Evolutionary conservation across 2,888 invertebrate genomes (phyloP).

Genomic region (Drosophila aldrichi): DNA sequence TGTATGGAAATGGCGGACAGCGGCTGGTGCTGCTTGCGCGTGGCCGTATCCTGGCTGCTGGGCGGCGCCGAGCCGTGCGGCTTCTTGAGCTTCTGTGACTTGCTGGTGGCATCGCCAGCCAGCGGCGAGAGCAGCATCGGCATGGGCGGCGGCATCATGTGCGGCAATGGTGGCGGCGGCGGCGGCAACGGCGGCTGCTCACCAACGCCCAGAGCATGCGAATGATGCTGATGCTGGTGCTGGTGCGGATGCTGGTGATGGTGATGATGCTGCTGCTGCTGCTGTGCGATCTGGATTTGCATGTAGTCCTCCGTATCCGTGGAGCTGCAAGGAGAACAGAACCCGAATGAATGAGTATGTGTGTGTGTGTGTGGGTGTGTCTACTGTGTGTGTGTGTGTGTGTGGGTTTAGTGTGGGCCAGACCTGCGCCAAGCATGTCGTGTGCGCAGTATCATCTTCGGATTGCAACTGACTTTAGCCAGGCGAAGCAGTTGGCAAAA

Average conservation of each 20-base stretch:
- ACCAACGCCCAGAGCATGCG: slow-evolving; percentile 57
- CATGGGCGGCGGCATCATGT: slow-evolving; percentile 86
- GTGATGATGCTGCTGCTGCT: slow-evolving; percentile 64
- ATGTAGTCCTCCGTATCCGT: slow-evolving; percentile 86
- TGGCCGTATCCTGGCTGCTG: slow-evolving; percentile 84
- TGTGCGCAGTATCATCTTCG: slow-evolving; percentile 82
- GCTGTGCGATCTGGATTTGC: slow-evolving; percentile 87
- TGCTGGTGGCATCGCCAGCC: slow-evolving; percentile 78
- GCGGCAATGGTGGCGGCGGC: slow-evolving; percentile 87
- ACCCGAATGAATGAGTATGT: background rate
- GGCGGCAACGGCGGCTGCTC: slow-evolving; percentile 84
- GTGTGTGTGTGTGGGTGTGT: background rate
- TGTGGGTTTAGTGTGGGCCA: slow-evolving; percentile 14
- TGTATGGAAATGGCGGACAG: slow-evolving; percentile 95
- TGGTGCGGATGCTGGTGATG: slow-evolving; percentile 39
- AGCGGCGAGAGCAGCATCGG: slow-evolving; percentile 83
- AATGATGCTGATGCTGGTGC: slow-evolving; percentile 57
- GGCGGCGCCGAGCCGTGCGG: slow-evolving; percentile 60
- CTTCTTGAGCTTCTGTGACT: slow-evolving; percentile 69
- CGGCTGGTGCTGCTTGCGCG: slow-evolving; percentile 89
- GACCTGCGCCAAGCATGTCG: slow-evolving; percentile 82
- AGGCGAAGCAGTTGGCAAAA: slow-evolving; percentile 24
- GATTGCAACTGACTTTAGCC: slow-evolving; percentile 72
- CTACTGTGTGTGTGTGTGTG: background rate
- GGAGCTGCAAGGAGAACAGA: slow-evolving; percentile 73